These are phyloP conservation scores for Drosophila sproati DNA, from an alignment of 1,140 invertebrate species.

Conservation along the genomic window DNA sequence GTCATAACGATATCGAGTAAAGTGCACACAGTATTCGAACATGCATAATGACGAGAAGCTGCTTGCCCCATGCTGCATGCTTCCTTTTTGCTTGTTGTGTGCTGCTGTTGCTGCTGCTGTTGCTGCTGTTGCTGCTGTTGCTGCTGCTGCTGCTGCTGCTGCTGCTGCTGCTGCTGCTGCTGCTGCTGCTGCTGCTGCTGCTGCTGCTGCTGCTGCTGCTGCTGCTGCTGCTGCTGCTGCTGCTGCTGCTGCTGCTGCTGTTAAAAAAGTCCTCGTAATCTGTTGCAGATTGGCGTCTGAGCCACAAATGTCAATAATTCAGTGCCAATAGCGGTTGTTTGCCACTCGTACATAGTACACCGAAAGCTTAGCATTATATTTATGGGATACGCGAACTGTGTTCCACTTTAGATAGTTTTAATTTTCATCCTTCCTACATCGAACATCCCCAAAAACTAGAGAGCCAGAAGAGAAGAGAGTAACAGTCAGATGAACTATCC, in stretches of 20 bases:
- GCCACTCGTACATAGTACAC: background rate
- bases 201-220: background rate
- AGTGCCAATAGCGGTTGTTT: conserved; percentile 64
- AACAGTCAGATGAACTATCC: no score
- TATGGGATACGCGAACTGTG: conserved; percentile 16
- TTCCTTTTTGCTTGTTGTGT: background rate
- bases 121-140: no score
- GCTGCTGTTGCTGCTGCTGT: background rate
- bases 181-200: conserved; percentile 9
- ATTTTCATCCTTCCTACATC: conserved; percentile 34
- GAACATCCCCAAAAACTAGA: no score
- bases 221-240: no score
- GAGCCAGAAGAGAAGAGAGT: no score
- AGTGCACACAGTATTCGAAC: conserved; percentile 42
- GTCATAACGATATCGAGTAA: conserved; percentile 42
- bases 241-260: conserved; percentile 9
- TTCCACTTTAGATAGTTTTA: conserved; percentile 33
- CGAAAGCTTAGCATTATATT: conserved; percentile 15
- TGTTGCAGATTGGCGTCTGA: conserved; percentile 68
- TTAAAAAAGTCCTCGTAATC: conserved; percentile 59
- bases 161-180: background rate
- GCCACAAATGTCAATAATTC: conserved; percentile 77
- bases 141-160: conserved; percentile 11
- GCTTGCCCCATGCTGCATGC: conserved; percentile 27
- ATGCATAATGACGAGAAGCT: conserved; percentile 50